Evolutionary conservation across 1,140 invertebrate species (phyloP).

Genomic region (Pseudomyrmex flavicornis): DNA sequence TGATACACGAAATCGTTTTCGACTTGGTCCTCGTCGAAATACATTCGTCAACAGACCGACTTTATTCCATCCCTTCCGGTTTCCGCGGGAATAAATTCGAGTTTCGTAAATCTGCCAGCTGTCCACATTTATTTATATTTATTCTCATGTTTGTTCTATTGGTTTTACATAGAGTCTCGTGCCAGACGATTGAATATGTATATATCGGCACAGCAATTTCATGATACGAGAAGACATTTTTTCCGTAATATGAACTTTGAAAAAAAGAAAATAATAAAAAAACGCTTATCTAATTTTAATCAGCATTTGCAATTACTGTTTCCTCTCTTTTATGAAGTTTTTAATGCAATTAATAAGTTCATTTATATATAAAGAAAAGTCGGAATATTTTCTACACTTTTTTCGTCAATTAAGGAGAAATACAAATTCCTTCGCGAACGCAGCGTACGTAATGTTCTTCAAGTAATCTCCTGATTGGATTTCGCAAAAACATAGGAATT

Average conservation of each 20-base stretch:
- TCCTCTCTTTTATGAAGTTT: too few relatives aligned
- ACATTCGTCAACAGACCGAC: slow-evolving; percentile 45
- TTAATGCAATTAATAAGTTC: too few relatives aligned
- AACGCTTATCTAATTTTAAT: too few relatives aligned
- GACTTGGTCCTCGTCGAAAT: slow-evolving; percentile 46
- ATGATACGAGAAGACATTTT: too few relatives aligned
- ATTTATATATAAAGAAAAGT: too few relatives aligned
- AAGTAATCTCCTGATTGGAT: slow-evolving; percentile 33
- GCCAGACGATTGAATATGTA: too few relatives aligned
- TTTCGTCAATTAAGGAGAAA: background rate
- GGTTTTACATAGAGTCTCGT: too few relatives aligned
- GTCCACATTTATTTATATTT: slow-evolving; percentile 33
- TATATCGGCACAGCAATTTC: too few relatives aligned
- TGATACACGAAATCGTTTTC: slow-evolving; percentile 32
- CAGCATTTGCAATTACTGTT: too few relatives aligned
- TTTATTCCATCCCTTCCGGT: slow-evolving; percentile 46
- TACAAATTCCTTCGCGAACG: background rate
- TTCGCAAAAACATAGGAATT: background rate
- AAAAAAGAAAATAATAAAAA: too few relatives aligned
- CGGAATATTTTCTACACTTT: background rate
- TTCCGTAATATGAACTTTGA: too few relatives aligned
- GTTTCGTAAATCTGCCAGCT: slow-evolving; percentile 48
- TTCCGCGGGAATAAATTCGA: slow-evolving; percentile 43
- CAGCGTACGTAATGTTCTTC: background rate
- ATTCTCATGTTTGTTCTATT: slow-evolving; percentile 18